phyloP scores from a whole-genome alignment of 2,797 vertebrate species.

The Capromys pilorides region DNA sequence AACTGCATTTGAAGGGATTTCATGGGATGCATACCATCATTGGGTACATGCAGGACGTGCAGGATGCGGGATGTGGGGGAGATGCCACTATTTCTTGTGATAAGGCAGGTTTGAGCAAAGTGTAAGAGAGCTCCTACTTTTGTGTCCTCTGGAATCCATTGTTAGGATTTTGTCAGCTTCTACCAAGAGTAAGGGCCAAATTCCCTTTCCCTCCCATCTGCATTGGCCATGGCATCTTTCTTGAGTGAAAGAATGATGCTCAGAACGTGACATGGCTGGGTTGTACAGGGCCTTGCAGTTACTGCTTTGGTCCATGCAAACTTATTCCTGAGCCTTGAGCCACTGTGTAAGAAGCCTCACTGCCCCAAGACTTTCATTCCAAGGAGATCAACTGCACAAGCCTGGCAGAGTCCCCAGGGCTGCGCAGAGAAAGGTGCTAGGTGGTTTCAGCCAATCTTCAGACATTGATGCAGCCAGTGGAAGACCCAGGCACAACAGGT shows the following conservation, averaged over 20 bases:
- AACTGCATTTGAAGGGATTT: neutral
- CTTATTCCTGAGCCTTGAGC: neutral
- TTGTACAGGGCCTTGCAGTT: neutral
- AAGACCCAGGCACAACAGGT: neutral
- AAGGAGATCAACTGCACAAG: rapidly evolving
- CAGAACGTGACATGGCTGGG: neutral
- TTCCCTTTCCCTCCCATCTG: neutral
- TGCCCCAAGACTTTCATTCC: neutral
- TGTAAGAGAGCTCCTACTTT: neutral
- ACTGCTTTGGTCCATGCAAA: neutral
- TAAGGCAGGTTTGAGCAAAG: neutral
- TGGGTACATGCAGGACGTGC: neutral
- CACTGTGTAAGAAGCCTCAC: neutral
- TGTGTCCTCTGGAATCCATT: neutral
- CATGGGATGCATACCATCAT: neutral
- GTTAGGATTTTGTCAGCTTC: neutral
- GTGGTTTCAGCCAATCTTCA: neutral
- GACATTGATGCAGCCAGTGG: neutral
- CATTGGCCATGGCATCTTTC: neutral
- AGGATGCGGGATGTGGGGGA: no score
- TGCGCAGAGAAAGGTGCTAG: neutral
- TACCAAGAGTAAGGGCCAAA: neutral
- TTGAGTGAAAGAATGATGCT: neutral
- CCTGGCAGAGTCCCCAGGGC: neutral
- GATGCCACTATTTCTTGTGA: rapidly evolving